phyloP scores from a whole-genome alignment of 2,888 invertebrate genomes.

The Podotricha telesiphe region DNA sequence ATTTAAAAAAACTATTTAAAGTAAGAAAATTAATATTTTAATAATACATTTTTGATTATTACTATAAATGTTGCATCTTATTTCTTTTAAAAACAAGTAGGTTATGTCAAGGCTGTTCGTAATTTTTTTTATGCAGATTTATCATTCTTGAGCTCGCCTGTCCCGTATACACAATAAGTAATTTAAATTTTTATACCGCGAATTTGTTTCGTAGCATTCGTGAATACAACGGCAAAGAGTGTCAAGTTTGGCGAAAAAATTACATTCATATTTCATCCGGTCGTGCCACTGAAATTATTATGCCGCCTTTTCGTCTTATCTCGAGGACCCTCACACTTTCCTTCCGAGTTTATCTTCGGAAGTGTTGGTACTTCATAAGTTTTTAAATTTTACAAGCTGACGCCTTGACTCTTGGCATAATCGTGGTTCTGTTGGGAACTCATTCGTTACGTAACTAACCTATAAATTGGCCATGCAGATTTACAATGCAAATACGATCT shows the following conservation, averaged over 20 bases:
- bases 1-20: no score
- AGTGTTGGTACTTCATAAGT: slow-evolving; percentile 50
- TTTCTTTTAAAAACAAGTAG: not conserved
- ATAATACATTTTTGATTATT: no score
- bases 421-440: slow-evolving; percentile 34
- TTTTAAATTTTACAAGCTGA: slow-evolving; percentile 46
- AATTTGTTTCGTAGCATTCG: slow-evolving; percentile 11
- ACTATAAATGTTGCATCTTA: no score
- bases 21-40: no score
- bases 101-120: not conserved
- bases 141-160: not conserved
- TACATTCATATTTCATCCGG: slow-evolving; percentile 37
- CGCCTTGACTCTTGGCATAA: slow-evolving; percentile 41
- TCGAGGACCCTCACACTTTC: slow-evolving; percentile 50
- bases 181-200: not conserved
- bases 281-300: slow-evolving; percentile 43
- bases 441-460: not conserved
- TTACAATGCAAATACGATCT: slow-evolving; percentile 1
- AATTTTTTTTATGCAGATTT: not conserved
- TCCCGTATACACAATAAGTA: slow-evolving; percentile 11
- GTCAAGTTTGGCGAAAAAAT: slow-evolving; percentile 36
- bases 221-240: slow-evolving; percentile 26
- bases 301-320: slow-evolving; percentile 51
- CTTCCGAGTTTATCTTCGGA: slow-evolving; percentile 52
- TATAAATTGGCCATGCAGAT: slow-evolving; percentile 15